These are phyloP conservation scores for Clanis bilineata DNA, from an alignment of 2,888 invertebrate genomes.

Conservation along the genomic window DNA sequence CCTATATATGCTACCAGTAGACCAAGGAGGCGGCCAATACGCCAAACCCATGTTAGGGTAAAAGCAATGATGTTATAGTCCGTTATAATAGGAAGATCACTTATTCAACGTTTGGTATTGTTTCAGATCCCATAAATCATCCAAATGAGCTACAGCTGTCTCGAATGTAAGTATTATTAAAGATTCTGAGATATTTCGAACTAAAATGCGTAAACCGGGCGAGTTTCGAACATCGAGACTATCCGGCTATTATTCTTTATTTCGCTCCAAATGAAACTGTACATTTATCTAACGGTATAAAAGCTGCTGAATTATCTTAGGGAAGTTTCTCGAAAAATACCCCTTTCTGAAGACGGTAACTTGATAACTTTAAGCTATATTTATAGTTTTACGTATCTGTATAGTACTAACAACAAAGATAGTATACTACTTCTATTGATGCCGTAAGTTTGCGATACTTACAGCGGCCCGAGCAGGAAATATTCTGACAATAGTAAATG, in stretches of 20 bases:
- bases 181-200: background rate
- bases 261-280: slow-evolving; percentile 27
- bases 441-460: too few species aligned
- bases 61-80: too few species aligned
- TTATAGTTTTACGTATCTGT: background rate
- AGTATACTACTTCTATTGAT: too few species aligned
- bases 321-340: background rate
- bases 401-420: too few species aligned
- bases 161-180: slow-evolving; percentile 56
- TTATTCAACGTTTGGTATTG: slow-evolving; percentile 26
- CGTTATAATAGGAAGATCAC: background rate
- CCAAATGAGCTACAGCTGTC: slow-evolving; percentile 61
- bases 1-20: too few species aligned
- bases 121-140: slow-evolving; percentile 47
- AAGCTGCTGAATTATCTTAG: background rate
- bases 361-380: background rate
- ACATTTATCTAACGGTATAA: slow-evolving; percentile 19
- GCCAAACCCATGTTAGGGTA: too few species aligned
- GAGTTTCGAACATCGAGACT: slow-evolving; percentile 16
- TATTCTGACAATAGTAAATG: too few species aligned
- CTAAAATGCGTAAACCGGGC: background rate
- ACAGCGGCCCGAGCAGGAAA: too few species aligned
- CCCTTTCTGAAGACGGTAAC: background rate
- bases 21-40: too few species aligned
- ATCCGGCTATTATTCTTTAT: slow-evolving; percentile 36